Conservation (phyloP, 2,888 invertebrate genomes). For the Lycia hirtaria region DNA sequence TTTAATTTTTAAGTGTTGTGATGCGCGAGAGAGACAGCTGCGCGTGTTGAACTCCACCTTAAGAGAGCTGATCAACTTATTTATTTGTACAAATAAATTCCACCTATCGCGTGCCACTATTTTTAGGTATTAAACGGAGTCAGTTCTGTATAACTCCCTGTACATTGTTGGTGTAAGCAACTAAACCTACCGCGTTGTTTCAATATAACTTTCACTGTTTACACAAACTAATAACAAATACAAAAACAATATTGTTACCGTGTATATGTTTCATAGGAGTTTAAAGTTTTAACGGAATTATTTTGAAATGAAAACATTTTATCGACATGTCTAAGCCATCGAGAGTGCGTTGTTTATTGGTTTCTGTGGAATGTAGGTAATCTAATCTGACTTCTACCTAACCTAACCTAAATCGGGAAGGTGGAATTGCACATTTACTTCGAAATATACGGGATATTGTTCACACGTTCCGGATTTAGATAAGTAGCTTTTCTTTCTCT, state of each 20-base stretch:
- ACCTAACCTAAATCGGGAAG: conserved; percentile 1
- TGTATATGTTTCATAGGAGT: conserved; percentile 11
- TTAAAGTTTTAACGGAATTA: conserved; percentile 10
- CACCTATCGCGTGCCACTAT: background rate
- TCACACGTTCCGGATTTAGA: background rate
- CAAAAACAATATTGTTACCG: conserved; percentile 6
- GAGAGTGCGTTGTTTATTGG: conserved; percentile 16
- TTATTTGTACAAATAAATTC: conserved; percentile 9
- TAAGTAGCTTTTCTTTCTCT: background rate
- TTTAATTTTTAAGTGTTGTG: no score
- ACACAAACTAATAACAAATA: conserved; percentile 6
- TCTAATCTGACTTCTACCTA: conserved; percentile 5
- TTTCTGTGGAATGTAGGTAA: conserved; percentile 13
- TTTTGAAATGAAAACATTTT: conserved; percentile 21
- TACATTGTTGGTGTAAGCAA: conserved; percentile 9
- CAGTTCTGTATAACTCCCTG: background rate
- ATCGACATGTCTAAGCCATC: conserved; percentile 21
- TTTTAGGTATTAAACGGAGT: conserved; percentile 9
- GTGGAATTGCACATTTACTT: conserved; percentile 4
- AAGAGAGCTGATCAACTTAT: conserved; percentile 16
- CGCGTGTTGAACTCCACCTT: no score
- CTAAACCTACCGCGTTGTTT: conserved; percentile 12
- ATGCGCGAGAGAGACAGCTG: no score
- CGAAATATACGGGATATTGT: conserved; percentile 3
- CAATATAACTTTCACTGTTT: conserved; percentile 16